Percentiles rank a stretch among this genome's conserved stretches.
Conservation (phyloP, 53 echinoderm and acorn worm genomes). For the Crossaster papposus region DNA sequence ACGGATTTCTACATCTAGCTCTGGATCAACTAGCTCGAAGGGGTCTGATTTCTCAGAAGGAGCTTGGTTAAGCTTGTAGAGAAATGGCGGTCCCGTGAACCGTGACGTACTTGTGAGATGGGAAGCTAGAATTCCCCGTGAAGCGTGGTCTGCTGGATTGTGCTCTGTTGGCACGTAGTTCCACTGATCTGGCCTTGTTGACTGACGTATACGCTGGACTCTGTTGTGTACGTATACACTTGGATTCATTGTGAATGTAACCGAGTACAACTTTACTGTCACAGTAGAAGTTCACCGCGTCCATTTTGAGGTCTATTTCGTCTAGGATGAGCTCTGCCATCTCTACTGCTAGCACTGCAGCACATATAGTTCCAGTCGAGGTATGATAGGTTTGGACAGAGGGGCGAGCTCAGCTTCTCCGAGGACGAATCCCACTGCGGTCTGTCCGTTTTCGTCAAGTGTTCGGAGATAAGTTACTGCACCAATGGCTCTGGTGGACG, state of each 20-base stretch:
- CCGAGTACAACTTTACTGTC: constrained; percentile 65
- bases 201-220: constrained; percentile 22
- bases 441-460: constrained; percentile 28
- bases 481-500: constrained; percentile 48
- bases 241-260: constrained; percentile 58
- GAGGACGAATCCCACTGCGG: constrained; percentile 51
- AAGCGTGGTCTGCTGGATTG: too few species aligned
- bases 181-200: too few species aligned
- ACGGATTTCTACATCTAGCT: too few species aligned
- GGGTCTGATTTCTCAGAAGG: too few species aligned
- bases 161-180: constrained; percentile 44
- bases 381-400: constrained; percentile 47
- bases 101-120: background rate
- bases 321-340: constrained; percentile 28
- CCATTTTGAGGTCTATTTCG: constrained; percentile 22
- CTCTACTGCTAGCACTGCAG: constrained; percentile 63
- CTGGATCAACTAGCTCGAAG: too few species aligned
- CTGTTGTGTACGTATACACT: too few species aligned
- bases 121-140: too few species aligned
- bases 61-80: too few species aligned
- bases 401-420: constrained; percentile 60
- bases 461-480: constrained; percentile 50
- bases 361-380: constrained; percentile 63
- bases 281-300: constrained; percentile 34
- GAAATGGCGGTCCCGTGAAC: constrained; percentile 55